Conservation (phyloP, 2,888 invertebrate species). For the Cepaea hortensis region DNA sequence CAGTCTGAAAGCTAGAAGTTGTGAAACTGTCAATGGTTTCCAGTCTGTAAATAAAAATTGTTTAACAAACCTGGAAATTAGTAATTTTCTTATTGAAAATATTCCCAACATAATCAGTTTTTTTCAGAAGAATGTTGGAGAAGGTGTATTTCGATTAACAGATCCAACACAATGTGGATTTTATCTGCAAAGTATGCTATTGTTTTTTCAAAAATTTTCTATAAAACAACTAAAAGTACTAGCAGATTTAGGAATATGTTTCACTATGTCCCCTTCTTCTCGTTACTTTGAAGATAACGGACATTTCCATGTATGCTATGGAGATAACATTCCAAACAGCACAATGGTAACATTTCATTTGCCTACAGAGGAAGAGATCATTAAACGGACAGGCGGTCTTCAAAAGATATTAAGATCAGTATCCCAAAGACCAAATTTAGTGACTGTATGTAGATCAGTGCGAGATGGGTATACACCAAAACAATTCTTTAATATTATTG, state of each 20-base stretch:
- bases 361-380: constrained; percentile 56
- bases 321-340: constrained; percentile 59
- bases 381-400: constrained; percentile 52
- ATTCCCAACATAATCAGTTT: constrained; percentile 35
- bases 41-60: constrained; percentile 24
- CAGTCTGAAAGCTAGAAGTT: constrained; percentile 24
- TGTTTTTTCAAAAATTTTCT: constrained; percentile 52
- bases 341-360: constrained; percentile 58
- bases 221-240: constrained; percentile 57
- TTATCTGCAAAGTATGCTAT: constrained; percentile 41
- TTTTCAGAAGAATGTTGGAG: neutral
- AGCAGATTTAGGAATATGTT: constrained; percentile 63
- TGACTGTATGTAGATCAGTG: constrained; percentile 70
- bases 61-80: constrained; percentile 38
- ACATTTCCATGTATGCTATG: constrained; percentile 62
- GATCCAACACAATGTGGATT: constrained; percentile 42
- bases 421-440: constrained; percentile 53
- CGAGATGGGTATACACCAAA: constrained; percentile 72
- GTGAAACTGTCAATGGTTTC: constrained; percentile 17
- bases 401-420: constrained; percentile 55
- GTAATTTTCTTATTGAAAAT: constrained; percentile 47
- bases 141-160: constrained; percentile 39
- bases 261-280: constrained; percentile 58
- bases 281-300: constrained; percentile 42
- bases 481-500: constrained; percentile 60